These are phyloP conservation scores for Myotis findleyi DNA, from an alignment of 2,797 vertebrate species.

Conservation along the genomic window DNA sequence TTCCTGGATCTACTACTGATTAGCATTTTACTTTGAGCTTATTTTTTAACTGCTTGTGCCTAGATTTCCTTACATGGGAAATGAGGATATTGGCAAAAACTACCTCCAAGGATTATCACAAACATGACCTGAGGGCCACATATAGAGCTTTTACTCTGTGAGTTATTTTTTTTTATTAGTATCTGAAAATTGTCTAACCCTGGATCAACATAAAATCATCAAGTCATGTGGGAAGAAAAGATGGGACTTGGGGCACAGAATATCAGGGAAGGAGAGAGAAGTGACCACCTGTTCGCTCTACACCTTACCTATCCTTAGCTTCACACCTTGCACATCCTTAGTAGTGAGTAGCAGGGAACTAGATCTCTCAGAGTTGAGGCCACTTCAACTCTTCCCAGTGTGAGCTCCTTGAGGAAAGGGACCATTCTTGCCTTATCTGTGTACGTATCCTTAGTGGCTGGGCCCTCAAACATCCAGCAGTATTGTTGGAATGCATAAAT, in stretches of 20 bases:
- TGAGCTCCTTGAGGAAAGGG: background rate
- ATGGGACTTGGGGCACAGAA: background rate
- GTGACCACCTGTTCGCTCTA: rapidly evolving
- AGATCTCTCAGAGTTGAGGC: background rate
- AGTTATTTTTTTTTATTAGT: background rate
- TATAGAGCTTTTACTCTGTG: background rate
- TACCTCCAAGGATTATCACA: background rate
- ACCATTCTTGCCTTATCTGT: background rate
- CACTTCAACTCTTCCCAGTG: background rate
- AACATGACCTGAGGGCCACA: background rate
- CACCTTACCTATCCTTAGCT: background rate
- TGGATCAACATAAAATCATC: background rate
- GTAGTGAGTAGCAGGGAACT: background rate
- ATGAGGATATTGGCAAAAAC: background rate
- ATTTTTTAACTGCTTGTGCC: background rate
- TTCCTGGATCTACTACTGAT: background rate
- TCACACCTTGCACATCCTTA: background rate
- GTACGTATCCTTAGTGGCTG: background rate
- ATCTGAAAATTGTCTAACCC: background rate
- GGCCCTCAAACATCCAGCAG: background rate
- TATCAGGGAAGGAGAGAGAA: background rate
- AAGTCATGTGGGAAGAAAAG: background rate
- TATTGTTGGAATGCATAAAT: conserved; percentile 18
- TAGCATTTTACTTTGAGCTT: background rate
- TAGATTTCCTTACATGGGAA: background rate